Evolutionary conservation across 2,797 vertebrate species (phyloP).

Genomic region (Eleutherodactylus coqui): DNA sequence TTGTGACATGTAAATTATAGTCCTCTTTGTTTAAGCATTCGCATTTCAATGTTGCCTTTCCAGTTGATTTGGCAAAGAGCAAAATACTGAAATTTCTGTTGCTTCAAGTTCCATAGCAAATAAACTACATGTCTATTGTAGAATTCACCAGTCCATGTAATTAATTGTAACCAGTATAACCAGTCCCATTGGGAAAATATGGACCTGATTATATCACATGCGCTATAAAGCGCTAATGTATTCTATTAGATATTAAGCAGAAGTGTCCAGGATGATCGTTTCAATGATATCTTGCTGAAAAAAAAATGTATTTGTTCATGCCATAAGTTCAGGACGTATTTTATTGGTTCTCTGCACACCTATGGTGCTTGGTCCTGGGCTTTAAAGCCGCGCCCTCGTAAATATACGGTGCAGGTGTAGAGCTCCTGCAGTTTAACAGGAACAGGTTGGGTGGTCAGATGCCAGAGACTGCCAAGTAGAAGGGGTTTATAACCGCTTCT

Average conservation of each 20-base stretch:
- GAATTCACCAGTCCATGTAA: slow-evolving; percentile 71
- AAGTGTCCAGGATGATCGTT: not conserved
- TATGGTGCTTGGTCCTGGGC: too few species aligned
- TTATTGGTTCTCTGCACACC: too few species aligned
- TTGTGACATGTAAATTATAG: slow-evolving; percentile 57
- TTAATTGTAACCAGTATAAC: slow-evolving; percentile 61
- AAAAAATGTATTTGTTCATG: not conserved
- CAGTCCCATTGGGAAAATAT: not conserved
- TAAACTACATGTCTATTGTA: slow-evolving; percentile 69
- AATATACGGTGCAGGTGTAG: too few species aligned
- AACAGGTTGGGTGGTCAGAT: too few species aligned
- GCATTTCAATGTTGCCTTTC: slow-evolving; percentile 49
- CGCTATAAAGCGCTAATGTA: not conserved
- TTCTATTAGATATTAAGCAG: not conserved
- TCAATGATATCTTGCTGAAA: not conserved
- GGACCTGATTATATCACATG: not conserved
- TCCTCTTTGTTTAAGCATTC: slow-evolving; percentile 39
- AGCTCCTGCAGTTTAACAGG: too few species aligned
- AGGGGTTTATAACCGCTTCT: too few species aligned
- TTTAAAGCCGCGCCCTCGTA: too few species aligned
- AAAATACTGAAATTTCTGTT: slow-evolving; percentile 66
- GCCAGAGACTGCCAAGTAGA: too few species aligned
- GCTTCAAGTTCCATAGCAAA: slow-evolving; percentile 69
- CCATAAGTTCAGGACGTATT: not conserved
- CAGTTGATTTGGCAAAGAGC: slow-evolving; percentile 66